Conservation (phyloP, 2,113 vertebrate species). For the Cheirogaleus medius region DNA sequence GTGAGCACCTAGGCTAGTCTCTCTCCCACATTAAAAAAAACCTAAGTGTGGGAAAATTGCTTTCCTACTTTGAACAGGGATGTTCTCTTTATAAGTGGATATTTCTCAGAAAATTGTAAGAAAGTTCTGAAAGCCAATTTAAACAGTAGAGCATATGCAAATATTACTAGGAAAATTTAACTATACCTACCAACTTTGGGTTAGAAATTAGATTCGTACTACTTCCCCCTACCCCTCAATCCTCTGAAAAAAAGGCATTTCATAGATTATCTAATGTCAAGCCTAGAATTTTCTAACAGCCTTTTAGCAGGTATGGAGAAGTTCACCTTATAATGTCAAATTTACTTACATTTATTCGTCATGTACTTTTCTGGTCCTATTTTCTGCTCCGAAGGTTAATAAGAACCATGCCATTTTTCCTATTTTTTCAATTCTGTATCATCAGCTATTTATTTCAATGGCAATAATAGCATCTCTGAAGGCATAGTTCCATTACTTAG, state of each 20-base stretch:
- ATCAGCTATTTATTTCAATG: not conserved
- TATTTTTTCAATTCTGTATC: not conserved
- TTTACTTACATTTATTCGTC: not conserved
- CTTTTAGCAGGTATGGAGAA: not conserved
- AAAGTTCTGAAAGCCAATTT: not conserved
- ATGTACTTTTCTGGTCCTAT: not conserved
- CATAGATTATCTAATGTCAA: not conserved
- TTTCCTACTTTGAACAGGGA: not conserved
- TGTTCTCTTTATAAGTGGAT: not conserved
- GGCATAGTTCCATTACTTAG: not conserved
- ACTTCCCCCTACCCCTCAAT: fast-evolving
- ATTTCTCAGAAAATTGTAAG: not conserved
- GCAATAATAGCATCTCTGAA: not conserved
- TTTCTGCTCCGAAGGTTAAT: not conserved
- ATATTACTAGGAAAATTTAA: not conserved
- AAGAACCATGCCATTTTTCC: not conserved
- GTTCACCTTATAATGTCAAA: not conserved
- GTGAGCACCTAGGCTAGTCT: not conserved
- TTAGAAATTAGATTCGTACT: not conserved
- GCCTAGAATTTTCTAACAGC: not conserved
- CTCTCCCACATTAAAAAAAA: not conserved
- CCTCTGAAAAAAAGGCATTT: not conserved
- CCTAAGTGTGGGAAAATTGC: not conserved
- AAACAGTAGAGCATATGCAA: not conserved
- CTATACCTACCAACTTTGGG: not conserved